These are phyloP conservation scores for Pomacea maculata DNA, from an alignment of 1,140 invertebrate genomes.

Conservation along the genomic window DNA sequence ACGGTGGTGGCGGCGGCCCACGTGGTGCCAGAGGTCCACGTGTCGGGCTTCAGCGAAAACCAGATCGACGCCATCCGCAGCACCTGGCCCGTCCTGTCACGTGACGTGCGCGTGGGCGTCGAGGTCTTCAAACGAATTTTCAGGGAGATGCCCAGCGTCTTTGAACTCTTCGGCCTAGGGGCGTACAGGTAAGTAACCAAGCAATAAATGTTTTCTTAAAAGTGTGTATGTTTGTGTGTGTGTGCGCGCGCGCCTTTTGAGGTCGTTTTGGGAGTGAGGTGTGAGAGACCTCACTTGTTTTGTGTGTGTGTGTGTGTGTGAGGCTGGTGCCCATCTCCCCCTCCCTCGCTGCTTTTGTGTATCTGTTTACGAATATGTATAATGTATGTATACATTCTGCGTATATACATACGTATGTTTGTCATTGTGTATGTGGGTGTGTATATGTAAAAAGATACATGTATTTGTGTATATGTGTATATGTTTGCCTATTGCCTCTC, in stretches of 20 bases:
- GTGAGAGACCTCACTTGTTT: too few relatives aligned
- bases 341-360: not conserved
- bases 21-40: slow-evolving; percentile 26
- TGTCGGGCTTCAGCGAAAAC: slow-evolving; percentile 38
- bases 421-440: slow-evolving; percentile 5
- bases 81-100: slow-evolving; percentile 49
- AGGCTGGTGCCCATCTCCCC: too few relatives aligned
- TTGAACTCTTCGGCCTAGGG: slow-evolving; percentile 38
- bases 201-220: too few relatives aligned
- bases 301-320: too few relatives aligned
- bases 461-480: not conserved
- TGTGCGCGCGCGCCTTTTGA: too few relatives aligned
- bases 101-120: slow-evolving; percentile 34
- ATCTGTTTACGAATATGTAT: not conserved
- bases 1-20: slow-evolving; percentile 30
- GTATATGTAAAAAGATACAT: not conserved
- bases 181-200: slow-evolving; percentile 31
- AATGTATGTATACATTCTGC: not conserved
- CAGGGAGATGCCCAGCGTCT: slow-evolving; percentile 37
- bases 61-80: slow-evolving; percentile 50
- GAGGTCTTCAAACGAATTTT: slow-evolving; percentile 47
- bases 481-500: not conserved
- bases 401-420: not conserved
- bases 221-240: too few relatives aligned
- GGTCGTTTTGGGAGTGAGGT: too few relatives aligned